Evolutionary conservation across 2,888 invertebrate genomes (phyloP).

Genomic region (Brachyopa scutellaris): DNA sequence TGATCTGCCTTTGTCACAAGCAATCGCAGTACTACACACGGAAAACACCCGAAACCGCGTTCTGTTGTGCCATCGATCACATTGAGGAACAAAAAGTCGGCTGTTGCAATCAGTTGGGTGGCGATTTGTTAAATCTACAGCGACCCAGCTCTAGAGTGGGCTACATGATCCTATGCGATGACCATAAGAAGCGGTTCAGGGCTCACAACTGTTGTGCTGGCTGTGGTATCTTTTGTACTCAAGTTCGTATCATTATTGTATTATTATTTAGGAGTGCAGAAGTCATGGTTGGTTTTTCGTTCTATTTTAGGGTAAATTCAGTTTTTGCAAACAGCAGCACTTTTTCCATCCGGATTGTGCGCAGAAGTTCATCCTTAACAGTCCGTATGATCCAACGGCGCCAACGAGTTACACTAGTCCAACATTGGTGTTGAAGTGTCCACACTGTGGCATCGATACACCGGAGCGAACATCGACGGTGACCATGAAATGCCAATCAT

Average conservation of each 20-base stretch:
- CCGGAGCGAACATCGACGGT: slow-evolving; percentile 84
- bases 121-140: slow-evolving; percentile 84
- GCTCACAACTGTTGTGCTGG: slow-evolving; percentile 94
- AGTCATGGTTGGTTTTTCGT: too few relatives aligned
- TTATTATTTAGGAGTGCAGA: too few relatives aligned
- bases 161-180: slow-evolving; percentile 90
- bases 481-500: slow-evolving; percentile 85
- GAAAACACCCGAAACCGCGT: slow-evolving; percentile 82
- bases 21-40: slow-evolving; percentile 83
- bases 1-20: slow-evolving; percentile 83
- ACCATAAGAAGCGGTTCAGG: slow-evolving; percentile 89
- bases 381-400: slow-evolving; percentile 82
- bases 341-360: slow-evolving; percentile 93
- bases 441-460: slow-evolving; percentile 87
- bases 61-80: slow-evolving; percentile 89
- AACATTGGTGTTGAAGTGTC: slow-evolving; percentile 83
- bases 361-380: slow-evolving; percentile 80
- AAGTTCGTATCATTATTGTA: slow-evolving; percentile 84
- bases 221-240: slow-evolving; percentile 94
- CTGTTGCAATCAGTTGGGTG: slow-evolving; percentile 88
- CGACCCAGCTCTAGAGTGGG: slow-evolving; percentile 89
- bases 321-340: slow-evolving; percentile 90
- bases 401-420: slow-evolving; percentile 79
- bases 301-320: slow-evolving; percentile 88
- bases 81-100: slow-evolving; percentile 90